These are phyloP conservation scores for Allacma fusca DNA, from an alignment of 2,888 invertebrate species.

Conservation along the genomic window DNA sequence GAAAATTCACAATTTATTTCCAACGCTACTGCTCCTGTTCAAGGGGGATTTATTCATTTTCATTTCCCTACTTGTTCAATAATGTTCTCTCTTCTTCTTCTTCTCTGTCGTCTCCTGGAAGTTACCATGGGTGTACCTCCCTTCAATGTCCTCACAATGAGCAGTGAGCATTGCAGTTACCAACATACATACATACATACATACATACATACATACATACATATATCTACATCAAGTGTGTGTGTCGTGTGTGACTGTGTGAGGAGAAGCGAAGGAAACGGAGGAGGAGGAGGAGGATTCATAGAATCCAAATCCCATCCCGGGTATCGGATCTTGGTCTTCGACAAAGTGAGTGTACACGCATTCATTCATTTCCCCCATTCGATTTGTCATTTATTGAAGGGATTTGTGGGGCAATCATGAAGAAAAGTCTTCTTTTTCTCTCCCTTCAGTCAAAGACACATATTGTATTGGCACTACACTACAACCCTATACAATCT, in stretches of 20 bases:
- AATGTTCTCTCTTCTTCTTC: slow-evolving; percentile 45
- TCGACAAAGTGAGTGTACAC: slow-evolving; percentile 36
- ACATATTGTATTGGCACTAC: not conserved
- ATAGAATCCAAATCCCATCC: slow-evolving; percentile 44
- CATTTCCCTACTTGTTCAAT: slow-evolving; percentile 56
- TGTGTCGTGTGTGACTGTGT: not conserved
- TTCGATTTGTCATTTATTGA: slow-evolving; percentile 61
- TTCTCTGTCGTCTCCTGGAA: too few species aligned
- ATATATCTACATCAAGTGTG: not conserved
- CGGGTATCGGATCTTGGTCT: slow-evolving; percentile 39
- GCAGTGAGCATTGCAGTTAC: too few species aligned
- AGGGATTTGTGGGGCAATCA: slow-evolving; percentile 60
- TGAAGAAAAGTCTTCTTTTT: slow-evolving; percentile 50
- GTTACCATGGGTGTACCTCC: slow-evolving; percentile 12
- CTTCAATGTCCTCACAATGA: not conserved
- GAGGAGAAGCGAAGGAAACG: too few species aligned
- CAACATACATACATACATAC: too few species aligned
- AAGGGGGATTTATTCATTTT: slow-evolving; percentile 58
- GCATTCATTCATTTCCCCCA: slow-evolving; percentile 50
- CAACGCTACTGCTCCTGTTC: slow-evolving; percentile 38
- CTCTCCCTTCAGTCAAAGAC: slow-evolving; percentile 31
- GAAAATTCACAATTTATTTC: slow-evolving; percentile 56
- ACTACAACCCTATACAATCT: not conserved
- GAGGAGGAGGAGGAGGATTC: slow-evolving; percentile 22
- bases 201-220: too few species aligned